Percentiles rank a stretch among this genome's conserved stretches.
These are phyloP conservation scores for Eurypyga helias DNA, from an alignment of 2,113 vertebrate species.

Conservation along the genomic window DNA sequence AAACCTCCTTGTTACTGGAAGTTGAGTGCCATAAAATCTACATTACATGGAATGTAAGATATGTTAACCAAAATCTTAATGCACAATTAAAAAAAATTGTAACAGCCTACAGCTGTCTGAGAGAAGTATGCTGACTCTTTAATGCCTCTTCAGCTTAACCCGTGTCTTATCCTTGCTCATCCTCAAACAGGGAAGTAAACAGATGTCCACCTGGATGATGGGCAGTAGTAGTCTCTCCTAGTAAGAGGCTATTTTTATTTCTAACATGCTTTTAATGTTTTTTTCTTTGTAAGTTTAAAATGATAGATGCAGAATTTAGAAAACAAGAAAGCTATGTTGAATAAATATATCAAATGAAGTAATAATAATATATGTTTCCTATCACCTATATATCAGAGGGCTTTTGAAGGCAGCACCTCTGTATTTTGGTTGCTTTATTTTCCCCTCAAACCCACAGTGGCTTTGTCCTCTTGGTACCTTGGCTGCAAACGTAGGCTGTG, in stretches of 20 bases:
- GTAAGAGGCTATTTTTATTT: neutral
- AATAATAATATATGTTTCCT: neutral
- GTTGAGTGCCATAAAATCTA: neutral
- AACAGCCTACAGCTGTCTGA: neutral
- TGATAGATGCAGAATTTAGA: neutral
- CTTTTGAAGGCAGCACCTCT: neutral
- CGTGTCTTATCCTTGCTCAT: neutral
- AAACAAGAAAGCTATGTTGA: neutral
- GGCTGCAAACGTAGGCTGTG: neutral
- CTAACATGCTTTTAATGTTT: neutral
- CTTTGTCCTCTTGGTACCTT: neutral
- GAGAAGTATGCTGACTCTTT: neutral
- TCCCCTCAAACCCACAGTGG: neutral
- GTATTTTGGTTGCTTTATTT: neutral
- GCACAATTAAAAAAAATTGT: neutral
- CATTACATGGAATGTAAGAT: neutral
- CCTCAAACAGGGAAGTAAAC: neutral
- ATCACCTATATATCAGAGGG: neutral
- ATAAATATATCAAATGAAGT: neutral
- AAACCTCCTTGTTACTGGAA: neutral
- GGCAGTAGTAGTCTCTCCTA: neutral
- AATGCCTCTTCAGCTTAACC: neutral
- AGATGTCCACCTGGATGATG: neutral
- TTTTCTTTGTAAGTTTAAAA: neutral
- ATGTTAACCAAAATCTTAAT: neutral